Evolutionary conservation across 2,888 invertebrate genomes (phyloP).

Genomic region (Drosophila colorata): DNA sequence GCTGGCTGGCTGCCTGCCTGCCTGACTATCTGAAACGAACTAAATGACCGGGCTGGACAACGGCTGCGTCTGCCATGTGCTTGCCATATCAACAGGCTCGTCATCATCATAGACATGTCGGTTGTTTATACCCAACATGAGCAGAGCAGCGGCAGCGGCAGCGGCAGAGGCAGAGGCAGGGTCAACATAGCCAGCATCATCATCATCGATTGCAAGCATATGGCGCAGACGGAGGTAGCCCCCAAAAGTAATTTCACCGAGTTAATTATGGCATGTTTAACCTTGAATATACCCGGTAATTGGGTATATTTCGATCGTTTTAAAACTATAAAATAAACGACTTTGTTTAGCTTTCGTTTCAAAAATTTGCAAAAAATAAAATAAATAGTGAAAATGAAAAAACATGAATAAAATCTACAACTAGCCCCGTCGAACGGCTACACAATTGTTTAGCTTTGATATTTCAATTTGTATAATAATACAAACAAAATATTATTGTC

Average conservation of each 20-base stretch:
- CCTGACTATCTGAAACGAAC: constrained; percentile 26
- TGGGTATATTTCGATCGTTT: constrained; percentile 71
- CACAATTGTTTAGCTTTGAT: constrained; percentile 40
- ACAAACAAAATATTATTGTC: constrained; percentile 1
- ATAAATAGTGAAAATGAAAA: constrained; percentile 21
- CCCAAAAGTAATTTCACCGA: constrained; percentile 68
- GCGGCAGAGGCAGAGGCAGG: not conserved
- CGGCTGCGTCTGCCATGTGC: constrained; percentile 64
- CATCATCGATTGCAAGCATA: constrained; percentile 48
- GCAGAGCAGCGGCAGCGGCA: not conserved
- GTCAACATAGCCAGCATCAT: constrained; percentile 5
- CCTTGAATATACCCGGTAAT: constrained; percentile 75
- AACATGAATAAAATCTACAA: not conserved
- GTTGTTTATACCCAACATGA: constrained; percentile 36
- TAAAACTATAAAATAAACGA: constrained; percentile 79
- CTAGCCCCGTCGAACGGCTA: not conserved
- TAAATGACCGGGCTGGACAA: constrained; percentile 51
- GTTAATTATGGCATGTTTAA: constrained; percentile 78
- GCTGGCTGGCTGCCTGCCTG: constrained; percentile 6
- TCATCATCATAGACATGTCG: constrained; percentile 31
- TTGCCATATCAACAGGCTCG: constrained; percentile 51
- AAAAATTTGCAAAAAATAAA: constrained; percentile 56
- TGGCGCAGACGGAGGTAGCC: constrained; percentile 48
- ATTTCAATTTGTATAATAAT: constrained; percentile 19
- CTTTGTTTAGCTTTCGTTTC: constrained; percentile 73